These are phyloP conservation scores for Hippolais icterina DNA, from an alignment of 2,113 vertebrate species.

Conservation along the genomic window DNA sequence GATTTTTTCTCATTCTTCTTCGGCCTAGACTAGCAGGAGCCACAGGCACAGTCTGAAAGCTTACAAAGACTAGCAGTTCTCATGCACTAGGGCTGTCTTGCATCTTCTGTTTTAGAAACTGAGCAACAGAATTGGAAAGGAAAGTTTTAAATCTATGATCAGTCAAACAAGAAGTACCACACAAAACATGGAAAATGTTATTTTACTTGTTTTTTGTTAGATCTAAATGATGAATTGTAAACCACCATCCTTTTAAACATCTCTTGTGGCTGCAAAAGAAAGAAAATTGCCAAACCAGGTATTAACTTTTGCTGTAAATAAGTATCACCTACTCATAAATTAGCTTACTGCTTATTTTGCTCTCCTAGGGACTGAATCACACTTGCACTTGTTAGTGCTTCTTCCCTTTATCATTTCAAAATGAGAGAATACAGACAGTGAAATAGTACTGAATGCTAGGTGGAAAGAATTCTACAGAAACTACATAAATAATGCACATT, in stretches of 20 bases:
- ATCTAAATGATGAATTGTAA: slow-evolving; percentile 95
- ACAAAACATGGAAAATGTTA: slow-evolving; percentile 5
- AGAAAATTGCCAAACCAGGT: slow-evolving; percentile 44
- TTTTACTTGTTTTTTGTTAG: slow-evolving; percentile 87
- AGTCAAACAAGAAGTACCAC: slow-evolving; percentile 28
- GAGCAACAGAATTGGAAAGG: neutral
- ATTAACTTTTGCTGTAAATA: slow-evolving; percentile 23
- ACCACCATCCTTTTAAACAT: slow-evolving; percentile 99
- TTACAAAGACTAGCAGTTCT: neutral
- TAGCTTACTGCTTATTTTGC: neutral
- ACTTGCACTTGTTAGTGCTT: neutral
- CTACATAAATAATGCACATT: neutral
- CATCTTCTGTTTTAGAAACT: neutral
- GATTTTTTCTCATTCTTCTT: neutral
- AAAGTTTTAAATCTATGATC: neutral
- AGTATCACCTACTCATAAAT: neutral
- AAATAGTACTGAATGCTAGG: neutral
- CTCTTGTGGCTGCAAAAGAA: slow-evolving; percentile 89
- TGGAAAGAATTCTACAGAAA: neutral
- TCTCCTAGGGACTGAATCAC: neutral
- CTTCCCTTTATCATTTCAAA: neutral
- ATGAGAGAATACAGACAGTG: neutral
- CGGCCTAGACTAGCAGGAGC: neutral
- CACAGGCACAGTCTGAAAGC: neutral
- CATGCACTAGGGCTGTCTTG: slow-evolving; percentile 24